Base-by-base conservation (phyloP, 2,888 invertebrate species). In the Rhodophaea formosa region DNA sequence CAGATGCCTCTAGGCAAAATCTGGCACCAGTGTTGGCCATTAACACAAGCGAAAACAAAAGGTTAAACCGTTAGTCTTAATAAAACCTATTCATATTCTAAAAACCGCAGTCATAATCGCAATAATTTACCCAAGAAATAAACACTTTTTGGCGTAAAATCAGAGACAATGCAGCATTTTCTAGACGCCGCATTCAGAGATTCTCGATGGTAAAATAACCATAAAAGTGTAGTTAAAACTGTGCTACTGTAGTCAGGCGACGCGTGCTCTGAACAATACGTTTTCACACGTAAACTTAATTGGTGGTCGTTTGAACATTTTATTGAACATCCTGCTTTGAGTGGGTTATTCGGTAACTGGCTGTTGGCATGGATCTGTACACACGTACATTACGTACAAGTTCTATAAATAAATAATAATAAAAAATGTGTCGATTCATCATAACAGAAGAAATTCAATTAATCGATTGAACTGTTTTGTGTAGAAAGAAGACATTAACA, bases 181-280 rank as follows among this genome's bases (percentile, higher is more conserved):
- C 35, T 10, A 35, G 32, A 35, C 10, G 10, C 10, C 46, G 17
- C 8, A 12, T 7, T 1, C 8, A 2, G 3, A 47, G 29, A 23
- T 23, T 23, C 23, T 30, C n/a, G 47, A 47, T 3, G 30, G 10
- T 30, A 47, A 47, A 47, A 47, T 47, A 47, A 14, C 17, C 2
- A 12, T 39, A 35, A 51, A 35, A 51, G 16, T 39, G n/a, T 10
- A 10, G 35, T 35, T 35, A 3, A n/a, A 30, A n/a, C 30, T 47
- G n/a, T 30, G 43, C 30, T 16, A 10, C 15, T 42, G 16, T n/a
- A 35, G 10, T 35, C 12, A 8, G 12, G 35, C 35, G 47, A 30
- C 49, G 49, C 49, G 49, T 49, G 49, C 49, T 32, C 8, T 14
- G 15, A 15, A 51, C 51, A 51, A 51, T 51, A 35, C 35, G 35